Evolutionary conservation across 2,113 vertebrate genomes (phyloP).

Genomic region (Corythornis vintsioides): DNA sequence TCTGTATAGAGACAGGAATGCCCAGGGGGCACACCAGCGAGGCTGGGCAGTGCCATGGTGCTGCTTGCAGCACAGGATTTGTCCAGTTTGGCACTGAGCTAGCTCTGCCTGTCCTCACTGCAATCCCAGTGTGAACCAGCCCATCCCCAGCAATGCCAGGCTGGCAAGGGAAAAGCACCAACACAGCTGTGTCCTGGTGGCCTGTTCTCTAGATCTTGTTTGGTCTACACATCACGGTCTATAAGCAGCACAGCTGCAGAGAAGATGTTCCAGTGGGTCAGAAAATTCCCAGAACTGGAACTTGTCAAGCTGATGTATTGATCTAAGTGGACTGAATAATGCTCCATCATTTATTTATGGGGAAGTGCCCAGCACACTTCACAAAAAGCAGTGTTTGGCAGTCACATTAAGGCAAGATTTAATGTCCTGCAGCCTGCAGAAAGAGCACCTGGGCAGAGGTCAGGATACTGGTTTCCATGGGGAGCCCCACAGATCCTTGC

Average conservation of each 20-base stretch:
- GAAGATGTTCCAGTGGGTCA: constrained; percentile 23
- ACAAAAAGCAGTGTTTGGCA: constrained; percentile 6
- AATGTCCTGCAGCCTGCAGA: not conserved
- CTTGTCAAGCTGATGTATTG: constrained; percentile 55
- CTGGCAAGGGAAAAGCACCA: accelerated
- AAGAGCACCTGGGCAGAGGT: constrained; percentile 7
- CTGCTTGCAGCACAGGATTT: not conserved
- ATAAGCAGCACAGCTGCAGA: not conserved
- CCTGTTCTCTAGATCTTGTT: not conserved
- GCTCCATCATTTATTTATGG: constrained; percentile 58
- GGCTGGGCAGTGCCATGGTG: not conserved
- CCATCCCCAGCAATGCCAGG: accelerated
- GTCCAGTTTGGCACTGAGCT: not conserved
- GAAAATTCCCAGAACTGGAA: constrained; percentile 55
- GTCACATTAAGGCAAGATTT: constrained; percentile 49
- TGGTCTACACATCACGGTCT: not conserved
- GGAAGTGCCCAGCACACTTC: constrained; percentile 28
- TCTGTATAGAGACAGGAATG: not conserved
- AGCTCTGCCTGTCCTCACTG: not conserved
- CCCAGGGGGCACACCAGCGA: accelerated
- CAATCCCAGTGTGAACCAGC: not conserved
- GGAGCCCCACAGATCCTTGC: not conserved
- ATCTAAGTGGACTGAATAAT: constrained; percentile 59
- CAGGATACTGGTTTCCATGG: not conserved
- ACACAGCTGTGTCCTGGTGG: not conserved